phyloP scores from a whole-genome alignment of 2,888 invertebrate genomes.

The Pardosa pseudoannulata region DNA sequence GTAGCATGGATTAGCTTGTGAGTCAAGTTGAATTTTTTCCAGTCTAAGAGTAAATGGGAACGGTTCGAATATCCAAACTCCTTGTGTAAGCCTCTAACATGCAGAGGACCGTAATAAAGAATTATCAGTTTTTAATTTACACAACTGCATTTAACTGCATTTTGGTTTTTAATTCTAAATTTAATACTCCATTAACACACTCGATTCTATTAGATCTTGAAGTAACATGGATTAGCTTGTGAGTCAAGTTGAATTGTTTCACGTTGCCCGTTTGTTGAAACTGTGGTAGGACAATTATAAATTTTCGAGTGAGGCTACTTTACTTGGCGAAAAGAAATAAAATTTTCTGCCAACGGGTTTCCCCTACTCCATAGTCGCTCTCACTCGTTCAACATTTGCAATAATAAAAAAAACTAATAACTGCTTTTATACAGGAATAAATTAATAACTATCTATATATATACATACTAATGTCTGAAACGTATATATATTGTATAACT shows the following conservation, averaged over 20 bases:
- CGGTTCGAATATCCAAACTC: too few relatives aligned
- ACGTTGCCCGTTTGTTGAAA: conserved; percentile 39
- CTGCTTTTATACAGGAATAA: conserved; percentile 64
- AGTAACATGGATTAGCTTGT: too few relatives aligned
- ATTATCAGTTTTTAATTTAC: too few relatives aligned
- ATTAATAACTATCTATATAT: conserved; percentile 3
- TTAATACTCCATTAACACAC: too few relatives aligned
- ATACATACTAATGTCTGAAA: conserved; percentile 38
- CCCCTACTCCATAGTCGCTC: conserved; percentile 23
- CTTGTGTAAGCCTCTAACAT: too few relatives aligned
- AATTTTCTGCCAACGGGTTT: neutral
- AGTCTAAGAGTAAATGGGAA: too few relatives aligned
- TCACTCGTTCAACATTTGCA: conserved; percentile 70
- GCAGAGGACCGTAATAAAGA: too few relatives aligned
- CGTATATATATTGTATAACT: neutral
- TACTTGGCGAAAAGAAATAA: neutral
- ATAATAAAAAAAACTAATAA: conserved; percentile 45
- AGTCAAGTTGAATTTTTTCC: neutral
- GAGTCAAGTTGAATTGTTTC: conserved; percentile 2
- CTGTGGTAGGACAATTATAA: neutral
- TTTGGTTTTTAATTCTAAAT: too few relatives aligned
- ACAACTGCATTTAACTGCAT: too few relatives aligned
- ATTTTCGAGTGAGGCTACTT: neutral
- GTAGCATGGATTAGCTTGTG: too few relatives aligned
- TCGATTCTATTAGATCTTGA: too few relatives aligned